Percentiles rank a stretch among this genome's conserved stretches.
Evolutionary conservation across 1,140 invertebrate species (phyloP).

Genomic region (Zaprionus nigranus): DNA sequence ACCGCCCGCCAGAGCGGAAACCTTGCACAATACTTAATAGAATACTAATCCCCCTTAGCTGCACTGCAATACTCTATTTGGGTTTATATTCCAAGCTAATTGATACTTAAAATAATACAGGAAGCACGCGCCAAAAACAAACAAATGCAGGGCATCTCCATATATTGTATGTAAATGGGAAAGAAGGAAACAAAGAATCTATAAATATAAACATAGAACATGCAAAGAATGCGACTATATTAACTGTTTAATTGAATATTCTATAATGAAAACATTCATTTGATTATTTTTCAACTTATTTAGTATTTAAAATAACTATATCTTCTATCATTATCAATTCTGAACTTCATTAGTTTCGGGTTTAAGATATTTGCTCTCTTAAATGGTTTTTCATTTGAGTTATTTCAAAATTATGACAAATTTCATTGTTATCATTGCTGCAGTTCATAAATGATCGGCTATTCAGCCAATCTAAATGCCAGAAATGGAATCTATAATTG

Average conservation of each 20-base stretch:
- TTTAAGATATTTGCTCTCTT: background rate
- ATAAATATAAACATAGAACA: no score
- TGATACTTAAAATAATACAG: constrained; percentile 38
- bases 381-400: no score
- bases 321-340: background rate
- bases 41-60: background rate
- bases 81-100: constrained; percentile 36
- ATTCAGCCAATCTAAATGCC: background rate
- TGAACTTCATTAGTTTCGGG: background rate
- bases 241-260: background rate
- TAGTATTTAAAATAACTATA: background rate
- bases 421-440: background rate
- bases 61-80: background rate
- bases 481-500: background rate
- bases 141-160: background rate
- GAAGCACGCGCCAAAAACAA: constrained; percentile 23
- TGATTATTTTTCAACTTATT: background rate
- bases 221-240: background rate
- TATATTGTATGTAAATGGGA: no score
- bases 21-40: constrained; percentile 41
- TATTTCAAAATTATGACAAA: background rate
- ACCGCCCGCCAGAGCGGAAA: constrained; percentile 40
- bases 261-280: background rate
- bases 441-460: background rate
- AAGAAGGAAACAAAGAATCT: background rate